Evolutionary conservation across 2,113 vertebrate species (phyloP).

Genomic region (Hipposideros armiger): DNA sequence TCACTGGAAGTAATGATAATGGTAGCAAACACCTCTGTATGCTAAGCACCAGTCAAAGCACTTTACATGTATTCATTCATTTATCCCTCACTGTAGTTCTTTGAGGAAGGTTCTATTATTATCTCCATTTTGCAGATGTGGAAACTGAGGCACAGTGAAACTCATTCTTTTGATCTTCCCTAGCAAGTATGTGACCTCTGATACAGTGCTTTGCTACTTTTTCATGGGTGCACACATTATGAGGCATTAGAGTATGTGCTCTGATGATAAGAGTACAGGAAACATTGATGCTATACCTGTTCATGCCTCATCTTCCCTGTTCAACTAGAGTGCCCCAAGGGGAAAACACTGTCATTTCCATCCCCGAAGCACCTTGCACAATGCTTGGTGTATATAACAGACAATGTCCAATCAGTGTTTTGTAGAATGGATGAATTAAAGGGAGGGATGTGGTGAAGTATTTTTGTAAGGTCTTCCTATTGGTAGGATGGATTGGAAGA

Average conservation of each 20-base stretch:
- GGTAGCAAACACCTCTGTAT: neutral
- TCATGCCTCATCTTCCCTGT: neutral
- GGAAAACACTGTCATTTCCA: neutral
- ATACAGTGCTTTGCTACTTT: neutral
- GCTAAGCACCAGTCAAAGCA: neutral
- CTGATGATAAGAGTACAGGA: too few species aligned
- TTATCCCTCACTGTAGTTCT: neutral
- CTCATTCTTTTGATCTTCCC: neutral
- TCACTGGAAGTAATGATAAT: neutral
- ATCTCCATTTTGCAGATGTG: neutral
- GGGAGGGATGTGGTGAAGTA: neutral
- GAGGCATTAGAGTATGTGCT: neutral
- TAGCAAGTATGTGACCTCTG: neutral
- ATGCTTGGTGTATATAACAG: neutral
- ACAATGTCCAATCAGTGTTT: neutral
- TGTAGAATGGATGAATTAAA: neutral
- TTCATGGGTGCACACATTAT: neutral
- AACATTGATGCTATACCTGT: neutral
- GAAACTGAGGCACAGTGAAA: neutral
- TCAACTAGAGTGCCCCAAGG: neutral
- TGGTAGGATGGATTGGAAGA: neutral
- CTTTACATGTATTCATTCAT: neutral
- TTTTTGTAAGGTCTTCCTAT: neutral
- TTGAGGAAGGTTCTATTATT: neutral
- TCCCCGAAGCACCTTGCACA: neutral